Evolutionary conservation across 2,113 vertebrate species (phyloP).

Genomic region (Nematolebias whitei): DNA sequence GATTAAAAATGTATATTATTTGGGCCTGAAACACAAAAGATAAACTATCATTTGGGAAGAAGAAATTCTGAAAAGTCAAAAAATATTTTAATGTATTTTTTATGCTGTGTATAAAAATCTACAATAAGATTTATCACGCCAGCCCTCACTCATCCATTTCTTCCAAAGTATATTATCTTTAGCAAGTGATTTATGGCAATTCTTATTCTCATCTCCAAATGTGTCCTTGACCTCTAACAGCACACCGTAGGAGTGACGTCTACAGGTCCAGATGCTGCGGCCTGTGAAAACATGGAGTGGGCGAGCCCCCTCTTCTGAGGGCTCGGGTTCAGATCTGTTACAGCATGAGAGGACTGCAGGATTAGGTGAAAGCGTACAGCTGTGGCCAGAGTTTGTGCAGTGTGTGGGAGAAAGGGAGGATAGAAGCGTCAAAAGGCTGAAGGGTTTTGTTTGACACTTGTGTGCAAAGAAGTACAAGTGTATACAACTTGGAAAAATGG

Average conservation of each 20-base stretch:
- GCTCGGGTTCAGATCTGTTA: constrained; percentile 71
- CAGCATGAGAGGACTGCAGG: constrained; percentile 71
- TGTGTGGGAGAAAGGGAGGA: constrained; percentile 23
- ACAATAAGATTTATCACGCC: not conserved
- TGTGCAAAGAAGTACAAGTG: constrained; percentile 3
- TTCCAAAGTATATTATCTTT: constrained; percentile 52
- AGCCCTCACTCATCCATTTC: constrained; percentile 20
- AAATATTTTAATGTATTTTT: too few species aligned
- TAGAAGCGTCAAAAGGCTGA: constrained; percentile 48
- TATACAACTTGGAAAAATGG: not conserved
- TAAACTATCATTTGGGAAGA: not conserved
- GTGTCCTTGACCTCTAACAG: constrained; percentile 68
- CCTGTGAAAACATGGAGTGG: constrained; percentile 71
- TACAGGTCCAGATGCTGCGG: constrained; percentile 62
- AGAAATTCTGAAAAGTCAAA: not conserved
- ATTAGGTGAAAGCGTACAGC: constrained; percentile 68
- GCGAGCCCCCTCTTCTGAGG: constrained; percentile 57
- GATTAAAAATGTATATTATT: too few species aligned
- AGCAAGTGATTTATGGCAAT: constrained; percentile 52
- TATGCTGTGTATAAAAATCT: not conserved
- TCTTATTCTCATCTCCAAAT: constrained; percentile 54
- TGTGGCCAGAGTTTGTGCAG: constrained; percentile 37
- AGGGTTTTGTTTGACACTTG: constrained; percentile 43
- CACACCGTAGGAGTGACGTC: constrained; percentile 55
- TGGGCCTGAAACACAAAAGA: not conserved